Percentiles rank a stretch among this genome's conserved stretches.
Conservation (phyloP, 2,888 invertebrate species). For the Oxycera nigricornis region DNA sequence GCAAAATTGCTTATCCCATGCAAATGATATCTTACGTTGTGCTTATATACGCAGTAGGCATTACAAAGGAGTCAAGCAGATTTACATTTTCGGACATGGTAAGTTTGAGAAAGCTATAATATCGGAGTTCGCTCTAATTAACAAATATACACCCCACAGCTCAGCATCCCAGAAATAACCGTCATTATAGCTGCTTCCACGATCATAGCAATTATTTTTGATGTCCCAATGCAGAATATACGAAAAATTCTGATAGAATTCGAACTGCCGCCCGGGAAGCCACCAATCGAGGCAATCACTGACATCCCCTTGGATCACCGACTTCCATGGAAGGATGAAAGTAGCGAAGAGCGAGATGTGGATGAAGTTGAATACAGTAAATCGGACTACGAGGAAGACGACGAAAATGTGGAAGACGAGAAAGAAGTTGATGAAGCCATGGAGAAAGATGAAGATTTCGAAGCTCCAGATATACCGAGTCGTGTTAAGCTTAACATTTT, state of each 20-base stretch:
- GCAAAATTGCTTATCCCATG: conserved; percentile 71
- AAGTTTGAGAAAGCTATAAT: too few species aligned
- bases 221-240: conserved; percentile 70
- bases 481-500: conserved; percentile 44
- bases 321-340: conserved; percentile 50
- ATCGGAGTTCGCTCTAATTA: too few species aligned
- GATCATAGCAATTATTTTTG: conserved; percentile 68
- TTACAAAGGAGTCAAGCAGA: conserved; percentile 67
- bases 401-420: conserved; percentile 35
- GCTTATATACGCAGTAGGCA: conserved; percentile 71
- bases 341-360: conserved; percentile 51
- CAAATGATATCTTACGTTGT: conserved; percentile 72
- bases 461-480: conserved; percentile 52
- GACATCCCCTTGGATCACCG: conserved; percentile 31
- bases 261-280: conserved; percentile 19
- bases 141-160: too few species aligned
- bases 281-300: conserved; percentile 5
- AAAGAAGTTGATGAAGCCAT: conserved; percentile 45
- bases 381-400: conserved; percentile 22
- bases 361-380: conserved; percentile 3
- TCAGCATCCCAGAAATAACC: conserved; percentile 66
- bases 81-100: conserved; percentile 68
- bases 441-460: conserved; percentile 62
- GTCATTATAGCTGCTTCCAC: conserved; percentile 65
- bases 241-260: conserved; percentile 58